Evolutionary conservation across 2,113 vertebrate species (phyloP).

Genomic region (Geococcyx californianus): DNA sequence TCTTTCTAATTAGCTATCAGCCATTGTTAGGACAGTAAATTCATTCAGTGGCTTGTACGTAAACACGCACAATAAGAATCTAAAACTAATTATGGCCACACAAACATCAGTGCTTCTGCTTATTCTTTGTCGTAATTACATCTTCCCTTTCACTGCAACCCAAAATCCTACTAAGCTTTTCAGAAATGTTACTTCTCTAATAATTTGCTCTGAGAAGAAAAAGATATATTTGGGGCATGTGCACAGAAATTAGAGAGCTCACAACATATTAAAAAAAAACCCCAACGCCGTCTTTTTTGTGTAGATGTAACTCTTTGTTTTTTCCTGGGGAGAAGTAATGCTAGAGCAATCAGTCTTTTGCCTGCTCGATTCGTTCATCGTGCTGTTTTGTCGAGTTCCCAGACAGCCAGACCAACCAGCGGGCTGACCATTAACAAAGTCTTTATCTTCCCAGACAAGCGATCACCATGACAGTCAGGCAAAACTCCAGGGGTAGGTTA

Average conservation of each 20-base stretch:
- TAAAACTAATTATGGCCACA: background rate
- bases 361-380: background rate
- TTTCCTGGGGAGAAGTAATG: constrained; percentile 13
- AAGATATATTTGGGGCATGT: background rate
- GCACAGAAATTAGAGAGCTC: background rate
- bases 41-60: background rate
- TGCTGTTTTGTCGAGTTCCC: background rate
- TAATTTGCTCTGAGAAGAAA: background rate
- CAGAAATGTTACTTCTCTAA: background rate
- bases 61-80: background rate
- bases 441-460: constrained; percentile 3
- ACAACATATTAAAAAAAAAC: background rate
- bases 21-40: background rate
- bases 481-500: constrained; percentile 46
- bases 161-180: background rate
- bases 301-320: background rate
- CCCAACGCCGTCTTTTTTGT: background rate
- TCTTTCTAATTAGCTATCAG: background rate
- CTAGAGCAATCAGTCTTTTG: background rate
- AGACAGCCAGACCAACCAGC: background rate
- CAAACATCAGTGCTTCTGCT: background rate
- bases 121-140: background rate
- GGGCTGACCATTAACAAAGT: constrained; percentile 27
- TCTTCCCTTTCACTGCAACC: background rate
- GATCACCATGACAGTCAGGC: constrained; percentile 9